Base-by-base conservation (phyloP, 2,797 vertebrate genomes). In the Cephalopachus bancanus region DNA sequence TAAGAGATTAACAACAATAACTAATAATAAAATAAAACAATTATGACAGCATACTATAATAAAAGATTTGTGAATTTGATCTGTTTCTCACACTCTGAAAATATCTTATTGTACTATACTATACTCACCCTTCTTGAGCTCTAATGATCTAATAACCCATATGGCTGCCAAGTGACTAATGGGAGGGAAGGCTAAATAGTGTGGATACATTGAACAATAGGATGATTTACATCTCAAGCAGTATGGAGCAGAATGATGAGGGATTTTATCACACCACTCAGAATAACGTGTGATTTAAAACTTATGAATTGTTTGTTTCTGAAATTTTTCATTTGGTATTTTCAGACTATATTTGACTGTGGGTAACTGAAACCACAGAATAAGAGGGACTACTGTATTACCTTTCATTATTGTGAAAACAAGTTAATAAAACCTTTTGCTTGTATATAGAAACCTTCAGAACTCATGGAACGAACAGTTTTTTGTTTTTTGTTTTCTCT, bases 361-460 rank as follows among this genome's bases (percentile, higher is more conserved):
- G 16, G 16, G 5, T 76, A 76, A 55, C 51, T 55, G 28, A 76
- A 76, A 76, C 51, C 17, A 28, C 17, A 2, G 51, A 12, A 55
- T 55, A 55, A 55, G 49, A 76, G 28, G 51, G 5, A 30, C 28
- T 53, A 76, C 10, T 51, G 28, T 76, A 72, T 72, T 90, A 37
- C 49, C 17, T 96, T 91, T 92, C 60, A 64, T 95, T 93, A 78
- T 98, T 96, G 97, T 95, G 97, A 95, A 44, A 28, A 33, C 8
- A 85, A 60, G 33, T 28, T 76, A 76, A 33, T 76, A 62, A 72
- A 91, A 1, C 28, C 5, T 8, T 67, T 91, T 59, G 37, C 19
- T 33, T 49, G 4, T 71, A 44, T 69, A 60, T 9, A 88, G 24
- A 33, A 72, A 83, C 65, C 22, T 78, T 79, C 30, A 79, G 60